Conservation (phyloP, 2,797 vertebrate species). For the Pseudochaenichthys georgianus region DNA sequence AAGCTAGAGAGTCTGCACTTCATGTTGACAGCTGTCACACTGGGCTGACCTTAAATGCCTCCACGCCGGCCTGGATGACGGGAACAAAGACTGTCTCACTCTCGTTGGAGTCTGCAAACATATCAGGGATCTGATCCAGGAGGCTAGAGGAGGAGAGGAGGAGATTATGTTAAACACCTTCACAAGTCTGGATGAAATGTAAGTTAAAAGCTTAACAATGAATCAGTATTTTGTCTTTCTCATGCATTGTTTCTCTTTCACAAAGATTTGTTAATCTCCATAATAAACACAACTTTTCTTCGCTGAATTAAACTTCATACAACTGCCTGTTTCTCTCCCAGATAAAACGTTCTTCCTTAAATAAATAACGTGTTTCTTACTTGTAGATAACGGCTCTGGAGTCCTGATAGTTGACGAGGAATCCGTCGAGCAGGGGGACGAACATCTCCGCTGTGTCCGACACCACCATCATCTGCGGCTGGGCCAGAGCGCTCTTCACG, state of each 20-base stretch:
- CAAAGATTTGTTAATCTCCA: background rate
- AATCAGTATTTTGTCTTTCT: background rate
- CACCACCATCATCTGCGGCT: slow-evolving; percentile 99
- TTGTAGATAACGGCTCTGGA: slow-evolving; percentile 92
- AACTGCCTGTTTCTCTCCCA: background rate
- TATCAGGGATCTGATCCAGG: slow-evolving; percentile 96
- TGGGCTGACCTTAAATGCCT: slow-evolving; percentile 93
- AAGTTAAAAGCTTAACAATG: background rate
- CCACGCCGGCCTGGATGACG: slow-evolving; percentile 95
- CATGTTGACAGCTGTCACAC: slow-evolving; percentile 48
- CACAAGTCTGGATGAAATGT: background rate
- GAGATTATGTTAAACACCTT: slow-evolving; percentile 12
- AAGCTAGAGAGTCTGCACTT: background rate
- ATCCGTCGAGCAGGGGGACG: slow-evolving; percentile 95
- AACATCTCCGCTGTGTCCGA: slow-evolving; percentile 95
- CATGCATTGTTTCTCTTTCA: background rate
- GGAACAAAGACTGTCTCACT: slow-evolving; percentile 96
- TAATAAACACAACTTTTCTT: background rate
- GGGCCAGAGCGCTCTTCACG: slow-evolving; percentile 94
- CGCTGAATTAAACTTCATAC: no score
- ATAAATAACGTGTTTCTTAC: slow-evolving; percentile 73
- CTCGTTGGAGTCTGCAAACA: slow-evolving; percentile 96
- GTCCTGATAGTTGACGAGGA: slow-evolving; percentile 94
- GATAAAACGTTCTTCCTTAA: background rate
- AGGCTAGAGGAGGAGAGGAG: slow-evolving; percentile 81